These are phyloP conservation scores for Maniola hyperantus DNA, from an alignment of 2,888 invertebrate species.

Conservation along the genomic window DNA sequence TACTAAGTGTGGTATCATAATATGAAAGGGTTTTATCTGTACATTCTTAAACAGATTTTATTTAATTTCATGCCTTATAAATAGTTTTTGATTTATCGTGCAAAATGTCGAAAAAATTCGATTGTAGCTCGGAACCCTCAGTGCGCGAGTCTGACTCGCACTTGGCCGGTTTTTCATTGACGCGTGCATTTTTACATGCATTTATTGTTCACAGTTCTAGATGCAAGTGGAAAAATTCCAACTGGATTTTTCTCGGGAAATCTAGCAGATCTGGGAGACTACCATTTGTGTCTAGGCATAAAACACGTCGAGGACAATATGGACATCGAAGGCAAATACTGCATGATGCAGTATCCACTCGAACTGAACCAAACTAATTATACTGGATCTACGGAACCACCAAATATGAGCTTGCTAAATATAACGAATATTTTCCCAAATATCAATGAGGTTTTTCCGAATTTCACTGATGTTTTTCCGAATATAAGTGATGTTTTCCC, in stretches of 20 bases:
- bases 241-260: slow-evolving; percentile 65
- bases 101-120: too few relatives aligned
- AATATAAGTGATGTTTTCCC: background rate
- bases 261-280: slow-evolving; percentile 65
- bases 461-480: too few relatives aligned
- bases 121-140: too few relatives aligned
- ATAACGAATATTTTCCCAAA: background rate
- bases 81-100: too few relatives aligned
- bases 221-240: slow-evolving; percentile 68
- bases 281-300: slow-evolving; percentile 58
- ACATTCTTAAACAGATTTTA: too few relatives aligned
- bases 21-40: too few relatives aligned
- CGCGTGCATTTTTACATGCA: background rate
- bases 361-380: slow-evolving; percentile 41
- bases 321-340: slow-evolving; percentile 70
- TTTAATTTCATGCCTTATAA: too few relatives aligned
- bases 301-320: slow-evolving; percentile 44
- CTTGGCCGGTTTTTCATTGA: too few relatives aligned
- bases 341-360: slow-evolving; percentile 53
- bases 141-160: too few relatives aligned
- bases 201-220: slow-evolving; percentile 58
- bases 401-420: background rate
- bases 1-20: too few relatives aligned
- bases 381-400: background rate
- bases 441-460: too few relatives aligned